Evolutionary conservation across 1,140 invertebrate genomes (phyloP).

Genomic region (Mesaphorura yosii): DNA sequence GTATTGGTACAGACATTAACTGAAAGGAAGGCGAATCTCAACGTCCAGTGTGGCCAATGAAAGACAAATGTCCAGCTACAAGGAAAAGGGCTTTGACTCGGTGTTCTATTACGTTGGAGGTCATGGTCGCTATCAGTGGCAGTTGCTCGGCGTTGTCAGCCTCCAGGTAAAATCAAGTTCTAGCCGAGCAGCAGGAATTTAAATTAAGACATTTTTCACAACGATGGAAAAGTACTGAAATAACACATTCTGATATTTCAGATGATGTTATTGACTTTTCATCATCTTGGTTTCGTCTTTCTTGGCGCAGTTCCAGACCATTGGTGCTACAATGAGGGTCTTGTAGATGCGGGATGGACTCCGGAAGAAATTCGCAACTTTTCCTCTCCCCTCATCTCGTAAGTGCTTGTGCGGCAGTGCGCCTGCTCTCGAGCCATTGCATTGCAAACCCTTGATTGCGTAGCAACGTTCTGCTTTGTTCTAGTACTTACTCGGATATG

Average conservation of each 20-base stretch:
- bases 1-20: too few relatives aligned
- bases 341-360: constrained; percentile 27
- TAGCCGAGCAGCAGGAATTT: neutral
- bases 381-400: constrained; percentile 20
- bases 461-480: neutral
- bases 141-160: neutral
- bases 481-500: neutral
- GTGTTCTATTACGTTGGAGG: neutral
- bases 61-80: too few relatives aligned
- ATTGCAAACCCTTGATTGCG: too few relatives aligned
- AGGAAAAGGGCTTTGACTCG: neutral
- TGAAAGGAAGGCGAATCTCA: too few relatives aligned
- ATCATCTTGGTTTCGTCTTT: constrained; percentile 31
- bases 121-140: neutral
- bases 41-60: too few relatives aligned
- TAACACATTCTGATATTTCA: too few relatives aligned
- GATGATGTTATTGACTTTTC: constrained; percentile 17
- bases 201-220: neutral
- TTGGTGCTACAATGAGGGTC: constrained; percentile 31
- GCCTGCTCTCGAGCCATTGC: too few relatives aligned
- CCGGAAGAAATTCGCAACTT: constrained; percentile 22
- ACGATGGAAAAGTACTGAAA: too few relatives aligned
- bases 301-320: constrained; percentile 34
- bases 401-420: too few relatives aligned
- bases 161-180: constrained; percentile 1